A percentile compares a stretch with the other conserved stretches of the same genome.
Conservation (phyloP, 2,113 vertebrate genomes). For the Microcebus lehilahytsara region DNA sequence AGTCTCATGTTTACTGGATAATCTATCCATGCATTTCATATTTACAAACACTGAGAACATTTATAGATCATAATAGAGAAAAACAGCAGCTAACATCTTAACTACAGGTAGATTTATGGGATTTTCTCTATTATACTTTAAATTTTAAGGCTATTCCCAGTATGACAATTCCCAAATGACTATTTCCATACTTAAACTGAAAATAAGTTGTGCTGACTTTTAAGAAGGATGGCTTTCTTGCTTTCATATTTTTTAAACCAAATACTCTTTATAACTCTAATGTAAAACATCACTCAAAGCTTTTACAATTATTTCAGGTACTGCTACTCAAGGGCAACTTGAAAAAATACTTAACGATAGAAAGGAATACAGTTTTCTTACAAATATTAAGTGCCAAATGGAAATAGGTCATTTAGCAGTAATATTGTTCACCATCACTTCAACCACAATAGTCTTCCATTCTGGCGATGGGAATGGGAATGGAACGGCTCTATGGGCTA, state of each 20-base stretch:
- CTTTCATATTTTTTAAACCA: constrained; percentile 12
- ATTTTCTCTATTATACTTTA: not conserved
- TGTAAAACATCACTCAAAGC: not conserved
- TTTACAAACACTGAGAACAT: not conserved
- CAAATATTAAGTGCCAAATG: not conserved
- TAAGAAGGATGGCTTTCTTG: constrained; percentile 5
- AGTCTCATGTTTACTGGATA: not conserved
- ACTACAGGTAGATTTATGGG: not conserved
- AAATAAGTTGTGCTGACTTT: constrained; percentile 54
- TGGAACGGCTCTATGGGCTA: not conserved
- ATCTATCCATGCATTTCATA: not conserved
- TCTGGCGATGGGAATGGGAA: not conserved
- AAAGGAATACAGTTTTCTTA: not conserved
- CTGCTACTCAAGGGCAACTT: not conserved
- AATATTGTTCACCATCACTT: not conserved
- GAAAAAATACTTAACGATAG: not conserved
- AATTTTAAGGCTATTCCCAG: constrained; percentile 6
- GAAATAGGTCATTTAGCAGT: not conserved
- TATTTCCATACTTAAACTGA: not conserved
- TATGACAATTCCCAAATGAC: not conserved
- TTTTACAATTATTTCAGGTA: not conserved
- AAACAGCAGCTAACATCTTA: constrained; percentile 39
- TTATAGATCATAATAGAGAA: not conserved
- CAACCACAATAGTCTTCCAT: constrained; percentile 50
- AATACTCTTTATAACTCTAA: constrained; percentile 34